These are phyloP conservation scores for Cenopis cana DNA, from an alignment of 2,888 invertebrate species.

Conservation along the genomic window DNA sequence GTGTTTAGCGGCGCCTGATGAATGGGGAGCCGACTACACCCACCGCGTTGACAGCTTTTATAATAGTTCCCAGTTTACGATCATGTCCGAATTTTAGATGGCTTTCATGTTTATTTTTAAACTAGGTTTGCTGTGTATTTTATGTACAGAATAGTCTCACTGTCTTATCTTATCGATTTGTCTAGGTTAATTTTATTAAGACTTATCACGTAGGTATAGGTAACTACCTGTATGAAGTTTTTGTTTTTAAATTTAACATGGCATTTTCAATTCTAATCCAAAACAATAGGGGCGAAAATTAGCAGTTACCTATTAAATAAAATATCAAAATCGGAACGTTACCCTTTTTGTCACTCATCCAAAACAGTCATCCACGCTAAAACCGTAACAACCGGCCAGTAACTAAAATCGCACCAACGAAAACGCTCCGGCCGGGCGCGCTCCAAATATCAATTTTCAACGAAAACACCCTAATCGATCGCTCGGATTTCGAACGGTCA, in stretches of 20 bases:
- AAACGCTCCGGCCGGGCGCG: conserved; percentile 24
- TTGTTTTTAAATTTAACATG: no score
- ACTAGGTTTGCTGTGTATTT: not conserved
- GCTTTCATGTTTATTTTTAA: conserved; percentile 34
- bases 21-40: conserved; percentile 72
- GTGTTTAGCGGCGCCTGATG: conserved; percentile 81
- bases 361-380: conserved; percentile 8
- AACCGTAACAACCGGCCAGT: not conserved
- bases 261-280: no score
- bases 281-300: no score
- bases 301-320: no score
- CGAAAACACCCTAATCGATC: conserved; percentile 61
- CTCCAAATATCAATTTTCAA: conserved; percentile 40
- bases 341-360: no score
- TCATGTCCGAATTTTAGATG: conserved; percentile 39
- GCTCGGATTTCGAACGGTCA: conserved; percentile 68
- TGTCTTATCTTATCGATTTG: not conserved
- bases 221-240: not conserved
- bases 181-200: not conserved
- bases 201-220: not conserved
- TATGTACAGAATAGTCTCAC: not conserved
- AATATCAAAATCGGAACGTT: no score
- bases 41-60: conserved; percentile 49
- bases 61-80: conserved; percentile 41
- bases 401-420: conserved; percentile 34